These are phyloP conservation scores for Pseudoatta argentina DNA, from an alignment of 1,140 invertebrate species.

Conservation along the genomic window DNA sequence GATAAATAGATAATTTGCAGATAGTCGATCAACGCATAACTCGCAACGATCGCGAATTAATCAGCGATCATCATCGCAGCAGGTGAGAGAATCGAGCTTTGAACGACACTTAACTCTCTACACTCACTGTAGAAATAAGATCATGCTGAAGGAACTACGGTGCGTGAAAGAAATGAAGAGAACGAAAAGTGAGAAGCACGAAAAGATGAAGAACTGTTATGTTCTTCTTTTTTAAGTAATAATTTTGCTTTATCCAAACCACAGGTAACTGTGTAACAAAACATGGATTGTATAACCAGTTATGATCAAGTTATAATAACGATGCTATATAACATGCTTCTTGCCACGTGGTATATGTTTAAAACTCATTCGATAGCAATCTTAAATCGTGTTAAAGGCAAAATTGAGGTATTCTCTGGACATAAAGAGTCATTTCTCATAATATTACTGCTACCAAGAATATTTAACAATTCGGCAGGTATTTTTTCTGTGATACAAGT, in stretches of 20 bases:
- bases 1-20: constrained; percentile 84
- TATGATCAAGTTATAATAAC: constrained; percentile 25
- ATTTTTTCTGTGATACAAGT: neutral
- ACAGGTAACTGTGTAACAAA: constrained; percentile 23
- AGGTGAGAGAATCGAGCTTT: constrained; percentile 58
- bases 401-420: constrained; percentile 3
- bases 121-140: neutral
- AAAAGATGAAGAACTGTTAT: constrained; percentile 2
- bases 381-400: neutral
- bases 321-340: neutral
- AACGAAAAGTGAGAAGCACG: neutral
- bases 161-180: neutral
- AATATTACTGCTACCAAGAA: constrained; percentile 22
- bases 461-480: neutral
- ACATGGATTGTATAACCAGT: constrained; percentile 40
- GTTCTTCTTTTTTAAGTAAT: constrained; percentile 13
- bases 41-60: constrained; percentile 82
- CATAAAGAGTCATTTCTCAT: constrained; percentile 19
- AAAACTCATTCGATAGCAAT: constrained; percentile 7
- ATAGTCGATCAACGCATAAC: constrained; percentile 75
- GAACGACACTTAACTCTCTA: constrained; percentile 44
- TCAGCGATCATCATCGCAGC: constrained; percentile 80
- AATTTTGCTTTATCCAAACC: constrained; percentile 40
- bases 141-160: neutral
- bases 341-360: neutral